Conservation (phyloP, 2,888 invertebrate genomes). For the Diarsia rubi region DNA sequence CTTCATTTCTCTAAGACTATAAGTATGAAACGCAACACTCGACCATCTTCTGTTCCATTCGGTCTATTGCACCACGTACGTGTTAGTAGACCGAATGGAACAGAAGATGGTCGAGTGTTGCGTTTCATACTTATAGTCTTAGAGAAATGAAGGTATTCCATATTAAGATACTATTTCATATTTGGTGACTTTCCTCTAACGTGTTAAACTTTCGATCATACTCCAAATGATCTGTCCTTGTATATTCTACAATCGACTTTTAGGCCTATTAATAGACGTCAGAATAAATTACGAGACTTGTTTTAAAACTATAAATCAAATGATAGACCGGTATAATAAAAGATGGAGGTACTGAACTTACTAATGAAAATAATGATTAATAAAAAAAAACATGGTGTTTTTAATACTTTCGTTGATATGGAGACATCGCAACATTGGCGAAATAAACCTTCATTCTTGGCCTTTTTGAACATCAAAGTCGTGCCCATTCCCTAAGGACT, state of each 20-base stretch:
- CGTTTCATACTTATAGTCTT: too few species aligned
- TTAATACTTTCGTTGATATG: constrained; percentile 2
- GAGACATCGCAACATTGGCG: not conserved
- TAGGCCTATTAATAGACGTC: not conserved
- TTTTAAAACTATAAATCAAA: constrained; percentile 16
- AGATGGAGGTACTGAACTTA: not conserved
- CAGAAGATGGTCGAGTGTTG: too few species aligned
- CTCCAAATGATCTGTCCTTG: constrained; percentile 43
- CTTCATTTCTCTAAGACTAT: too few species aligned
- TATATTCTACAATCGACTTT: constrained; percentile 28
- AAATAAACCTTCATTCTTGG: not conserved
- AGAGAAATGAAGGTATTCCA: too few species aligned
- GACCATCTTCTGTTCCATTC: too few species aligned
- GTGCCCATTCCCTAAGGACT: not conserved
- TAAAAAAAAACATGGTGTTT: not conserved
- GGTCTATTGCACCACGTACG: too few species aligned
- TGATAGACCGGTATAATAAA: not conserved
- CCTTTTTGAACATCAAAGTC: not conserved
- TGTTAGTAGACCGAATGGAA: too few species aligned
- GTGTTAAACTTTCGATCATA: constrained; percentile 29
- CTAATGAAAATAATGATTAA: not conserved
- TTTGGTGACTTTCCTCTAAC: too few species aligned
- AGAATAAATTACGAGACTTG: not conserved
- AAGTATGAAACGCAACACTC: too few species aligned
- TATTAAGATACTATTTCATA: too few species aligned